Percentiles rank a stretch among this genome's conserved stretches.
Evolutionary conservation across 2,797 vertebrate species (phyloP).

Genomic region (Rhodeus uyekii): DNA sequence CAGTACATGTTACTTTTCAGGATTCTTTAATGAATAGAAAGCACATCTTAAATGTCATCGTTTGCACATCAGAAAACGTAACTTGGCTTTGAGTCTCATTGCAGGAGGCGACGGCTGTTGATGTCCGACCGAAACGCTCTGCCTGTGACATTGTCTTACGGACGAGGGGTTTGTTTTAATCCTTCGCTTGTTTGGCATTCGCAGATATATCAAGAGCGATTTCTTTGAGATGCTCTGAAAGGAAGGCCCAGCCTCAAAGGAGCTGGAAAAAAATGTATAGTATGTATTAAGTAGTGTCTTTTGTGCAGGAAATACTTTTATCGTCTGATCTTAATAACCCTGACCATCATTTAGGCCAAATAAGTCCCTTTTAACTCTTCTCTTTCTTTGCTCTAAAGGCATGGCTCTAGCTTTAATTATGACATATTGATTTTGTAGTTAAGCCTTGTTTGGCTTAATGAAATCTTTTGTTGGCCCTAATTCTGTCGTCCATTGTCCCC

Average conservation of each 20-base stretch:
- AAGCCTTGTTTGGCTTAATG: conserved; percentile 88
- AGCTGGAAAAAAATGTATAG: conserved; percentile 55
- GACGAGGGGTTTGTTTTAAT: conserved; percentile 11
- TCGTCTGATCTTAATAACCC: conserved; percentile 85
- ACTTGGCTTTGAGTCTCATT: neutral
- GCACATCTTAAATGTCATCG: neutral
- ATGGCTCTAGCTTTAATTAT: conserved; percentile 81
- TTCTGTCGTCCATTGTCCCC: conserved; percentile 76
- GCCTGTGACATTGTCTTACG: conserved; percentile 10
- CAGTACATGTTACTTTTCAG: neutral
- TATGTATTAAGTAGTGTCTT: conserved; percentile 61
- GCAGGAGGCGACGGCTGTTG: neutral
- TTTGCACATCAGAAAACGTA: neutral
- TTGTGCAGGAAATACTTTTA: conserved; percentile 68
- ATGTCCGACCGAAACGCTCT: neutral
- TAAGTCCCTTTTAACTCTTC: conserved; percentile 73
- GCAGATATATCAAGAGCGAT: conserved; percentile 51
- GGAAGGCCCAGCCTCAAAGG: conserved; percentile 47
- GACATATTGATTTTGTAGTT: conserved; percentile 87
- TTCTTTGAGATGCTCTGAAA: conserved; percentile 57
- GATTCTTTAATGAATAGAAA: neutral
- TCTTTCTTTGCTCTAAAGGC: conserved; percentile 70
- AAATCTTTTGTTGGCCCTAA: conserved; percentile 89
- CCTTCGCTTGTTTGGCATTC: conserved; percentile 13
- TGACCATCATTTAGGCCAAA: conserved; percentile 82